Percentiles rank a stretch among this genome's conserved stretches.
phyloP scores from a whole-genome alignment of 2,888 invertebrate genomes.

The Cartodere bifasciata region DNA sequence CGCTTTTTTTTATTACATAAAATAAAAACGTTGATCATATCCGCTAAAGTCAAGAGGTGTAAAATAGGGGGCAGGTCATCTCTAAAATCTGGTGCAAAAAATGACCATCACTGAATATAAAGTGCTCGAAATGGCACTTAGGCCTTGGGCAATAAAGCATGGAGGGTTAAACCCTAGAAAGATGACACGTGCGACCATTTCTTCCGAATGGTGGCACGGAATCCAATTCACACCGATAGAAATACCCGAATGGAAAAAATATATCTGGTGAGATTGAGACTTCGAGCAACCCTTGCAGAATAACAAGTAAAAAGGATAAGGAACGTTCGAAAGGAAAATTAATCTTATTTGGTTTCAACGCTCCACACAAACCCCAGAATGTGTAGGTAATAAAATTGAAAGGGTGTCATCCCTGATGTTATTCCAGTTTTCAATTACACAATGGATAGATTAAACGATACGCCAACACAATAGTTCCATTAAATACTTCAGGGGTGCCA shows the following conservation, averaged over 20 bases:
- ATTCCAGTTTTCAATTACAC: slow-evolving; percentile 20
- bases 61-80: too few relatives aligned
- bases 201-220: slow-evolving; percentile 18
- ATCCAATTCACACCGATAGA: slow-evolving; percentile 20
- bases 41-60: too few relatives aligned
- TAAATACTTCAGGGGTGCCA: slow-evolving; percentile 19
- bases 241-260: slow-evolving; percentile 16
- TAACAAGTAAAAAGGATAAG: too few relatives aligned
- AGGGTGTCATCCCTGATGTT: slow-evolving; percentile 15
- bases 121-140: slow-evolving; percentile 21
- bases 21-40: too few relatives aligned
- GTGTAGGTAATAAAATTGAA: slow-evolving; percentile 16
- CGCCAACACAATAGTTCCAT: slow-evolving; percentile 24
- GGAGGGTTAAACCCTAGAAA: slow-evolving; percentile 16
- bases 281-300: slow-evolving; percentile 3
- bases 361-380: too few relatives aligned
- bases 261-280: slow-evolving; percentile 16
- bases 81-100: slow-evolving; percentile 9
- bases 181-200: slow-evolving; percentile 19
- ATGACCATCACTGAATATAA: slow-evolving; percentile 17
- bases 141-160: slow-evolving; percentile 18
- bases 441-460: slow-evolving; percentile 24
- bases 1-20: too few relatives aligned
- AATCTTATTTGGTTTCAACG: too few relatives aligned
- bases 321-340: too few relatives aligned